Percentiles rank a stretch among this genome's conserved stretches.
Evolutionary conservation across 2,888 invertebrate species (phyloP).

Genomic region (Orchestes rusci): DNA sequence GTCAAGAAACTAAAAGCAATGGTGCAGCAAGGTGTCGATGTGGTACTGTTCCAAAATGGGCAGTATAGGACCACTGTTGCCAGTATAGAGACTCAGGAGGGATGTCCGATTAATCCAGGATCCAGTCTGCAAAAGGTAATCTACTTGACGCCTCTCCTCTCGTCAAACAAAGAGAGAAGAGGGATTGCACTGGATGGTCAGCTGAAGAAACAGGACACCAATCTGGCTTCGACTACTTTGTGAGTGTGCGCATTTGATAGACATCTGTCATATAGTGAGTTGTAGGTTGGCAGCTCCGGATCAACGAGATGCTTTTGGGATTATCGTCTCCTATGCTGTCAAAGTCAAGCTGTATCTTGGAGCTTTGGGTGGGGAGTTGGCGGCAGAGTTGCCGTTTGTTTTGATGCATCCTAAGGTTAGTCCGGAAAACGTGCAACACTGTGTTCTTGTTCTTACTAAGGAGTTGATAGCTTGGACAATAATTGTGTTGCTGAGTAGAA

Average conservation of each 20-base stretch:
- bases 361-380: conserved; percentile 85
- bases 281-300: conserved; percentile 64
- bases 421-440: too few relatives aligned
- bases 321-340: conserved; percentile 90
- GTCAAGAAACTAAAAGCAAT: conserved; percentile 93
- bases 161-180: conserved; percentile 72
- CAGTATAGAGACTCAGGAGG: conserved; percentile 85
- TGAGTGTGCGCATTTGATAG: conserved; percentile 43
- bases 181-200: conserved; percentile 91
- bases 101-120: conserved; percentile 82
- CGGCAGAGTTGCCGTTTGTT: conserved; percentile 86
- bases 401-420: conserved; percentile 82
- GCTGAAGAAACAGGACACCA: conserved; percentile 73
- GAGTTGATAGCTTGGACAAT: too few relatives aligned
- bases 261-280: conserved; percentile 5
- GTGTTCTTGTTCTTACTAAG: too few relatives aligned
- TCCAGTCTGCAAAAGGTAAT: conserved; percentile 84
- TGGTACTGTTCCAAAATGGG: conserved; percentile 91
- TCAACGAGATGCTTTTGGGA: conserved; percentile 88
- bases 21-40: conserved; percentile 92
- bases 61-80: conserved; percentile 88
- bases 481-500: too few relatives aligned
- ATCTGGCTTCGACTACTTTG: conserved; percentile 89
- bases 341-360: conserved; percentile 92
- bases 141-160: conserved; percentile 70